Evolutionary conservation across 2,113 vertebrate genomes (phyloP).

Genomic region (Athene cunicularia): DNA sequence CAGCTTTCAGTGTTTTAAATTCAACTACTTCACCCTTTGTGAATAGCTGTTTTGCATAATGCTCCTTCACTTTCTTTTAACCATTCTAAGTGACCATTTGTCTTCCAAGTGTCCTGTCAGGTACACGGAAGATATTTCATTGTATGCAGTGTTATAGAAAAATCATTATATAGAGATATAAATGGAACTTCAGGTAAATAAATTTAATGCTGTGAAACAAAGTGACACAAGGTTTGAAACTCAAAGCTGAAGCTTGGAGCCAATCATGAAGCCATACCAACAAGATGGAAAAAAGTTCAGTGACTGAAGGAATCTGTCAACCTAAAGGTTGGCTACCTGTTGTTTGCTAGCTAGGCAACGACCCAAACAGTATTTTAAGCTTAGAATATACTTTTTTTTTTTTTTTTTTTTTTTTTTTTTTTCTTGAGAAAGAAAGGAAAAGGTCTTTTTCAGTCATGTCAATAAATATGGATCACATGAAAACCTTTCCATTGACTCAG

Average conservation of each 20-base stretch:
- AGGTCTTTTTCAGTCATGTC: neutral
- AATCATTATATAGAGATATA: neutral
- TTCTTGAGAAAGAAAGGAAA: neutral
- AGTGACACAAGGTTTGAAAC: neutral
- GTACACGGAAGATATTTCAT: neutral
- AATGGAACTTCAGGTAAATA: constrained; percentile 6
- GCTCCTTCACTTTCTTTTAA: constrained; percentile 51
- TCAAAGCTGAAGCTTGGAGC: neutral
- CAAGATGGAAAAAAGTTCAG: neutral
- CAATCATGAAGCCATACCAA: neutral
- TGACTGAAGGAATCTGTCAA: neutral
- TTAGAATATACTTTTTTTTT: neutral
- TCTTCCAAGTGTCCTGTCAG: constrained; percentile 50
- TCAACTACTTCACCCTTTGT: constrained; percentile 2
- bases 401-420: neutral
- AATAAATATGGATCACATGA: neutral
- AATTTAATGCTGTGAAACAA: neutral
- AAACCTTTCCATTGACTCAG: neutral
- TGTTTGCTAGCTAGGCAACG: neutral
- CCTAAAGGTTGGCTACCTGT: neutral
- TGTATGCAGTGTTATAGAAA: neutral
- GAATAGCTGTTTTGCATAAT: constrained; percentile 50
- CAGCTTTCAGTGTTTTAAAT: constrained; percentile 52
- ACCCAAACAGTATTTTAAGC: neutral
- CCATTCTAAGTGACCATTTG: constrained; percentile 45